Percentiles rank a stretch among this genome's conserved stretches.
Conservation (phyloP, 2,797 vertebrate species). For the Diplodus sargus region DNA sequence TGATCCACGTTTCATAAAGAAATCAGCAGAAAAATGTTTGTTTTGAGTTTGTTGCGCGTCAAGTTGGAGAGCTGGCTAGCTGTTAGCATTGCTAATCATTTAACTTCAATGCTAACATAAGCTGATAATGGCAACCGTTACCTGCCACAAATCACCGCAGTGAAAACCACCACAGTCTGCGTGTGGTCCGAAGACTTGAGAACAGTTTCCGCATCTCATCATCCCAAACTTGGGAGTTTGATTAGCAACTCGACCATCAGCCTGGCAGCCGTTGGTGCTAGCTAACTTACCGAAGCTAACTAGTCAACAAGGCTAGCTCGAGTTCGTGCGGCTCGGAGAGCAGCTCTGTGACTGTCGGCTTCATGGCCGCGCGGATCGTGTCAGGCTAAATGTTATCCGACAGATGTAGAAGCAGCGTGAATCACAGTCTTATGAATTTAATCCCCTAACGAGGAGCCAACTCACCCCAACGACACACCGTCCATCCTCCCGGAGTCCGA, state of each 20-base stretch:
- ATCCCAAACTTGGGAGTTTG: conserved; percentile 9
- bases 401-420: conserved; percentile 38
- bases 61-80: conserved; percentile 53
- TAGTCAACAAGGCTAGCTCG: conserved; percentile 51
- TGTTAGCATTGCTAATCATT: conserved; percentile 56
- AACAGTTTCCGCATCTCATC: neutral
- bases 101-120: conserved; percentile 44
- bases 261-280: conserved; percentile 41
- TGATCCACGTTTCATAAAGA: neutral
- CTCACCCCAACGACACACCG: conserved; percentile 80
- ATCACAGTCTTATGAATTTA: conserved; percentile 37
- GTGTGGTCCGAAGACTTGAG: fast-evolving
- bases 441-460: conserved; percentile 42
- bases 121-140: conserved; percentile 1
- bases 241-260: conserved; percentile 27
- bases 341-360: conserved; percentile 2
- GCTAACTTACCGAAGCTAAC: conserved; percentile 62
- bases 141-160: neutral
- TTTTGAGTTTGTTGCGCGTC: conserved; percentile 27
- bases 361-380: conserved; percentile 6
- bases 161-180: fast-evolving
- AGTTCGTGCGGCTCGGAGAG: conserved; percentile 10
- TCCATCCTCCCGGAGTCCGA: conserved; percentile 78
- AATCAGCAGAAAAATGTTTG: neutral
- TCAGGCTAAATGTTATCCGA: conserved; percentile 5